Percentiles rank a stretch among this genome's conserved stretches.
phyloP scores from a whole-genome alignment of 2,113 vertebrate genomes.

The Malurus elegans region DNA sequence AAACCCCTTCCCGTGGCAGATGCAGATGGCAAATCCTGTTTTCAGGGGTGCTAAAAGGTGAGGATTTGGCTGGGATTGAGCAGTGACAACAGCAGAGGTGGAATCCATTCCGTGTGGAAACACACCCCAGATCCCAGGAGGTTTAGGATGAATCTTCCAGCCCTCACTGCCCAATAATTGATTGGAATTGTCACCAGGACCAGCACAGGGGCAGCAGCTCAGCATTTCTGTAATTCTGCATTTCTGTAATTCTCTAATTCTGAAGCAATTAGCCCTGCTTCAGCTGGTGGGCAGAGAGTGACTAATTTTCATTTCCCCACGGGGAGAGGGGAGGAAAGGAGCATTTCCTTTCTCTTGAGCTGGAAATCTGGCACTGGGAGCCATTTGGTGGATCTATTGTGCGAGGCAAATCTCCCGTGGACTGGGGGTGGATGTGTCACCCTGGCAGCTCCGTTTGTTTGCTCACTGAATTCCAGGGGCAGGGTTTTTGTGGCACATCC shows the following conservation, averaged over 20 bases:
- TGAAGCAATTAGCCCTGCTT: not conserved
- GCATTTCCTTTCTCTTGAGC: not conserved
- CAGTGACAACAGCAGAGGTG: not conserved
- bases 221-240: no score
- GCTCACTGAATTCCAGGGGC: not conserved
- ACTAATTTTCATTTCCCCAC: not conserved
- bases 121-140: not conserved
- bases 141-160: not conserved
- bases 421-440: not conserved
- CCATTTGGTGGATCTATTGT: not conserved
- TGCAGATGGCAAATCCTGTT: not conserved
- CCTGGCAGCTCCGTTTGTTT: not conserved
- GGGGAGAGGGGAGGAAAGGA: not conserved
- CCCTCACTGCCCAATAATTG: not conserved
- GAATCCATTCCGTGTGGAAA: not conserved
- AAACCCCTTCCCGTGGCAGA: not conserved
- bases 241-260: no score
- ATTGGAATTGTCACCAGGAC: not conserved
- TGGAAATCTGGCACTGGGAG: not conserved
- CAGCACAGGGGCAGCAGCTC: not conserved
- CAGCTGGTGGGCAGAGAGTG: not conserved
- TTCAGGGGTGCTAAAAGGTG: no score
- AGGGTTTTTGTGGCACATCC: not conserved
- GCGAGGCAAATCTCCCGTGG: not conserved
- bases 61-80: not conserved